phyloP scores from a whole-genome alignment of 2,113 vertebrate genomes.

The Ovibos moschatus region DNA sequence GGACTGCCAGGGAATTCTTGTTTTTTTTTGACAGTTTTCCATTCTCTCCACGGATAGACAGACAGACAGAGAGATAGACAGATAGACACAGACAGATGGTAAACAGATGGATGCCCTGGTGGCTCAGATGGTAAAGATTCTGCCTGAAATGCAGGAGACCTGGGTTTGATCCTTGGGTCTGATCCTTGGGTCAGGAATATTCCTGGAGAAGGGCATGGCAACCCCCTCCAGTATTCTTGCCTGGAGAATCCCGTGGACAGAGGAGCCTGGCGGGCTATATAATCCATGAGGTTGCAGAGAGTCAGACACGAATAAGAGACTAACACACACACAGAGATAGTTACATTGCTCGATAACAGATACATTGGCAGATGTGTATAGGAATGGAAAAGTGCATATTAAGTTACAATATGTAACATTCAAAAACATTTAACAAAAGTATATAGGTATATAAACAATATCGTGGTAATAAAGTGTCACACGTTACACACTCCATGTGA shows the following conservation, averaged over 20 bases:
- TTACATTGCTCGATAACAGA: background rate
- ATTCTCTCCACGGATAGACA: background rate
- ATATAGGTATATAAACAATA: background rate
- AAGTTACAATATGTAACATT: background rate
- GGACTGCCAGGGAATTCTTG: background rate
- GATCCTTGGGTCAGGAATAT: background rate
- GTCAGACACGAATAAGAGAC: rapidly evolving
- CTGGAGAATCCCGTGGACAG: background rate
- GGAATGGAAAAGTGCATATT: background rate
- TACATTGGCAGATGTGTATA: background rate
- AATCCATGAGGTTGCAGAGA: background rate
- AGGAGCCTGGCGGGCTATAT: rapidly evolving
- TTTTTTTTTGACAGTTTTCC: background rate
- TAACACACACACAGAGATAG: background rate
- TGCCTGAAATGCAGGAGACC: background rate
- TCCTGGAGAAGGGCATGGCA: background rate
- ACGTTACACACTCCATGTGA: background rate
- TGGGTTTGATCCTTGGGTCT: background rate
- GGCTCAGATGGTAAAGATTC: background rate
- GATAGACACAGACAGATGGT: background rate
- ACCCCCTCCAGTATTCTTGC: background rate
- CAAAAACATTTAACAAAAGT: background rate
- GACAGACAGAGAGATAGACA: rapidly evolving
- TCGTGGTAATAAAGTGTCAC: no score
- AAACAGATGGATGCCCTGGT: background rate